Evolutionary conservation across 2,113 vertebrate genomes (phyloP).

Genomic region (Myiagra hebetior): DNA sequence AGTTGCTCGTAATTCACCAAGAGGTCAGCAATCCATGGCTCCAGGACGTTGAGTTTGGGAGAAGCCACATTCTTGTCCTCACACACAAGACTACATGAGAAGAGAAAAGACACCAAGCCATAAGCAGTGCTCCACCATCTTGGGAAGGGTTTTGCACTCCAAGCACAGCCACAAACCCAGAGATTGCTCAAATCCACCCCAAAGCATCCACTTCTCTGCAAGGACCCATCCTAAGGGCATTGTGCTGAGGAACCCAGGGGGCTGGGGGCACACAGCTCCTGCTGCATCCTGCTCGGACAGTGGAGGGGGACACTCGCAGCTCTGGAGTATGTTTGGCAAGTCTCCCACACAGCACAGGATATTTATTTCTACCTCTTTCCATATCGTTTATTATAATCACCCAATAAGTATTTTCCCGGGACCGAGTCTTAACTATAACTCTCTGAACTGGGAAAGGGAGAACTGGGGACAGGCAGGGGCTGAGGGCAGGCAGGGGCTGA

Average conservation of each 20-base stretch:
- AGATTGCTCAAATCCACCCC: neutral
- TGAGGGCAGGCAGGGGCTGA: neutral
- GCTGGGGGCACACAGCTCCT: neutral
- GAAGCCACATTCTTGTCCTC: neutral
- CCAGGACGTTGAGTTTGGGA: neutral
- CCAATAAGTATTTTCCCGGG: neutral
- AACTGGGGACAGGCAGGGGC: too few relatives aligned
- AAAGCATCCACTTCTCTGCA: neutral
- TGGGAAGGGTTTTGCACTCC: neutral
- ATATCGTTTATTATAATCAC: neutral
- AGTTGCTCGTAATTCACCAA: neutral
- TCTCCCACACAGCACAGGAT: neutral
- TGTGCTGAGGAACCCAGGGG: too few relatives aligned
- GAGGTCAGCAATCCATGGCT: constrained; percentile 37
- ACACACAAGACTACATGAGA: neutral
- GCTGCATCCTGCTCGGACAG: fast-evolving
- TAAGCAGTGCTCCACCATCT: neutral
- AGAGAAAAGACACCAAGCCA: neutral
- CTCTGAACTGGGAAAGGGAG: neutral
- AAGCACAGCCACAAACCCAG: neutral
- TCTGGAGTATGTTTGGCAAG: neutral
- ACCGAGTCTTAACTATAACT: neutral
- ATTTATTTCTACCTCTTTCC: neutral
- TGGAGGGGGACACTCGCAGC: neutral
- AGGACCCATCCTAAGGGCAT: neutral